phyloP scores from a whole-genome alignment of 2,113 vertebrate species.

The Oophaga pumilio region DNA sequence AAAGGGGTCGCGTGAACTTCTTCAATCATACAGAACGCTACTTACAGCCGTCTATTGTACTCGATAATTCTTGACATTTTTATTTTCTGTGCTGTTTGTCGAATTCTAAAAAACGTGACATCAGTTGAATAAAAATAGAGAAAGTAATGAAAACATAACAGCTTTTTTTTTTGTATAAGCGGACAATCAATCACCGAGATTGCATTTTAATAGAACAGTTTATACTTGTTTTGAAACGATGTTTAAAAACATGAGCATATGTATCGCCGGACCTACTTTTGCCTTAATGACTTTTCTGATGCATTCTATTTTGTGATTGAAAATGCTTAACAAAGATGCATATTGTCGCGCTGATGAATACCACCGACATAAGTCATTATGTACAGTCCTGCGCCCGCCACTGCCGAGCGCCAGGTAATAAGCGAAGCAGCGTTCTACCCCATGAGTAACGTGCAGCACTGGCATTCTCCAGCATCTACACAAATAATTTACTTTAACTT shows the following conservation, averaged over 20 bases:
- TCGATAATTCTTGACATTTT: background rate
- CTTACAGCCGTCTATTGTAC: background rate
- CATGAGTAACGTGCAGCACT: background rate
- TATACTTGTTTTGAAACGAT: constrained; percentile 40
- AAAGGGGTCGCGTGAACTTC: background rate
- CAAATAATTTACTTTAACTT: constrained; percentile 35
- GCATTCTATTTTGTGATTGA: constrained; percentile 37
- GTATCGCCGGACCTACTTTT: constrained; percentile 12
- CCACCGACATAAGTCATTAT: constrained; percentile 24
- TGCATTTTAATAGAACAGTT: constrained; percentile 44
- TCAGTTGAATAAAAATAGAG: constrained; percentile 9
- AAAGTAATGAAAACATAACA: constrained; percentile 30
- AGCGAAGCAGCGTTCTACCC: background rate
- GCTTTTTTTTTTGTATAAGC: background rate
- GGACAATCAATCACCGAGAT: constrained; percentile 37
- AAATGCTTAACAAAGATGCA: constrained; percentile 40
- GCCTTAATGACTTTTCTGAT: constrained; percentile 27
- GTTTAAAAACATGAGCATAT: constrained; percentile 36
- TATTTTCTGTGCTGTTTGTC: background rate
- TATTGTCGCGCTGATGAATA: constrained; percentile 18
- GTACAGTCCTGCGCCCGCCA: constrained; percentile 16
- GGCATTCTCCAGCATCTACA: constrained; percentile 38
- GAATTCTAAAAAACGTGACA: constrained; percentile 22
- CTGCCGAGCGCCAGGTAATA: constrained; percentile 54
- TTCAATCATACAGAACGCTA: background rate